Percentiles rank a stretch among this genome's conserved stretches.
phyloP scores from a whole-genome alignment of 2,888 invertebrate genomes.

The Rhyacophila evoluta region DNA sequence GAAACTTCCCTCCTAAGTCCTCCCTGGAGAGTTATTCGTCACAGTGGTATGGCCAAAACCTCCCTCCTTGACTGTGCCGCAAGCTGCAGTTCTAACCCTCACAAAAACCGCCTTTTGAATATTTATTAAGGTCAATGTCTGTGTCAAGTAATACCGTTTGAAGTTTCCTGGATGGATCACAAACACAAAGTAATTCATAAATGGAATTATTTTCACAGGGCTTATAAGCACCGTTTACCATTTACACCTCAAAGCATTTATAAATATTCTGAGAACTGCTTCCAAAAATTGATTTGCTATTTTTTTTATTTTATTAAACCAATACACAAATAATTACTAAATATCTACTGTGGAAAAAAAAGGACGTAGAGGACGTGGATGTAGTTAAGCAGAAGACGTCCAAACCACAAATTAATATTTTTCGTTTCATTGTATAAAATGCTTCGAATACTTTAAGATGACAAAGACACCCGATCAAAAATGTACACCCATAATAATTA shows the following conservation, averaged over 20 bases:
- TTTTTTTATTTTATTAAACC: too few species aligned
- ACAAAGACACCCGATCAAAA: too few species aligned
- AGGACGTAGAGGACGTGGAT: too few species aligned
- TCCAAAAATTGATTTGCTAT: too few species aligned
- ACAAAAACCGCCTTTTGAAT: background rate
- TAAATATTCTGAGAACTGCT: background rate
- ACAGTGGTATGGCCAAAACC: background rate
- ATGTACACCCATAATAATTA: too few species aligned
- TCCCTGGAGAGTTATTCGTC: constrained; percentile 14
- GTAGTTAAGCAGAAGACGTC: too few species aligned
- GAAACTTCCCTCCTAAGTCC: background rate
- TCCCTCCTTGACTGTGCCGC: background rate
- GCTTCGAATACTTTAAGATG: too few species aligned
- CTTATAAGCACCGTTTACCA: too few species aligned
- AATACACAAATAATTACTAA: too few species aligned
- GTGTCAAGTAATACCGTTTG: constrained; percentile 9
- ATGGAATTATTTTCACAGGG: background rate
- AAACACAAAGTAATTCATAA: background rate
- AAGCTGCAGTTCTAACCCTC: background rate
- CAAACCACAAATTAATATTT: too few species aligned
- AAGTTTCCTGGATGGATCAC: background rate
- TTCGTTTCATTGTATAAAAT: too few species aligned
- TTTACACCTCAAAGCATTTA: background rate
- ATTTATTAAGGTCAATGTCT: constrained; percentile 18
- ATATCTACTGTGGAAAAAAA: too few species aligned